These are phyloP conservation scores for Scelioninae gen. 2 DNA, from an alignment of 2,888 invertebrate genomes.

Conservation along the genomic window DNA sequence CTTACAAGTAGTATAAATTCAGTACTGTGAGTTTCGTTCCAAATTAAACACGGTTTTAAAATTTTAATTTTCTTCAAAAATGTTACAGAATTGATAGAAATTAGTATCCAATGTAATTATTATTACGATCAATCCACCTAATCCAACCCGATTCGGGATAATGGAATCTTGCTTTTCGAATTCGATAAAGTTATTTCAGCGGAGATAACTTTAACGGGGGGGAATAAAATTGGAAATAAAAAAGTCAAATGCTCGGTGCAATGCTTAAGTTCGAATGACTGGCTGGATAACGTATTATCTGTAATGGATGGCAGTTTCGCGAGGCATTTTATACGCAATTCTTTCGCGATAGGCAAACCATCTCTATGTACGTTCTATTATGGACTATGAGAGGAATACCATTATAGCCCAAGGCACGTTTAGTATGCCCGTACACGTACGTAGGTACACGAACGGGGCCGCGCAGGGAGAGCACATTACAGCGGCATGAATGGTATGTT, in stretches of 20 bases:
- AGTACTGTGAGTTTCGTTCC: no score
- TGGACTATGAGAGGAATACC: conserved; percentile 40
- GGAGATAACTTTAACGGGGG: conserved; percentile 3
- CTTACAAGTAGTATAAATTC: no score
- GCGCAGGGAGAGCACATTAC: conserved; percentile 32
- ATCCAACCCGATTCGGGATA: no score
- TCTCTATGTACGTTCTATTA: conserved; percentile 30
- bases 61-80: no score
- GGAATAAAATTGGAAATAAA: conserved; percentile 23
- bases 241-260: conserved; percentile 14
- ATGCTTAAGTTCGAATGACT: conserved; percentile 39
- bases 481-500: conserved; percentile 43
- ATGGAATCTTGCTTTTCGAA: background rate
- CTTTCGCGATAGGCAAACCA: conserved; percentile 55
- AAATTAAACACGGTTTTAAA: no score
- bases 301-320: conserved; percentile 57
- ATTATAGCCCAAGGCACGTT: conserved; percentile 32
- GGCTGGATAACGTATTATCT: conserved; percentile 46
- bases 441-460: conserved; percentile 21
- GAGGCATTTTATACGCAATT: conserved; percentile 61
- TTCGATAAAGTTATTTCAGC: background rate
- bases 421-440: conserved; percentile 30
- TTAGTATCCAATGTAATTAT: no score
- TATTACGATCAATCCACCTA: no score
- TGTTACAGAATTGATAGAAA: no score